These are phyloP conservation scores for Mayetiola destructor DNA, from an alignment of 2,888 invertebrate genomes.

Conservation along the genomic window DNA sequence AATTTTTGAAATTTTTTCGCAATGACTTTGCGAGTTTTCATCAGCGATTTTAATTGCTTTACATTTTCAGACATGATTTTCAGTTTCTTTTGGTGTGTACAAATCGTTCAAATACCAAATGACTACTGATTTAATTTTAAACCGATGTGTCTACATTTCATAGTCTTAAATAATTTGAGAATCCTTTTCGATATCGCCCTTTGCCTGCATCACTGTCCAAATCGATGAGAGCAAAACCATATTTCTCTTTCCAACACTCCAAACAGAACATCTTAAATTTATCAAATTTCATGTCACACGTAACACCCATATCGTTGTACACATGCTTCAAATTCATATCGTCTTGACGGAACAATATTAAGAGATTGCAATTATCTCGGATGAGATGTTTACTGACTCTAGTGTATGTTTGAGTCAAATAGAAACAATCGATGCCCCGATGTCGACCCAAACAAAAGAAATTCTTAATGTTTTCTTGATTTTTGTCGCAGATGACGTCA, in stretches of 20 bases:
- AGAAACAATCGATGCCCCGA: slow-evolving; percentile 25
- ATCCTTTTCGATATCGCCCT: slow-evolving; percentile 25
- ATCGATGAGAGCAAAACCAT: slow-evolving; percentile 24
- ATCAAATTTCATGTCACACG: slow-evolving; percentile 21
- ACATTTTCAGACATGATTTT: neutral
- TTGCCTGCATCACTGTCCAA: slow-evolving; percentile 23
- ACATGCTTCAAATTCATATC: slow-evolving; percentile 24
- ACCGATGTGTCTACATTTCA: neutral
- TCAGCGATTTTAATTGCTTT: neutral
- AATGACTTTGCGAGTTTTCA: neutral
- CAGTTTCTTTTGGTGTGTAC: too few relatives aligned
- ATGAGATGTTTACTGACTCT: slow-evolving; percentile 27
- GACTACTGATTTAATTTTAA: neutral
- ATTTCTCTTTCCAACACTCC: slow-evolving; percentile 24
- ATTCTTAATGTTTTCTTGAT: slow-evolving; percentile 21
- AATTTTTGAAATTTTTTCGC: neutral
- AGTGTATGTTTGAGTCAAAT: slow-evolving; percentile 25
- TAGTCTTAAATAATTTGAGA: slow-evolving; percentile 14
- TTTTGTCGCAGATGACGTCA: slow-evolving; percentile 26
- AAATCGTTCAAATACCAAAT: neutral
- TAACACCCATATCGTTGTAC: neutral
- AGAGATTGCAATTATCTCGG: slow-evolving; percentile 26
- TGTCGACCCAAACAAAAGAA: slow-evolving; percentile 25
- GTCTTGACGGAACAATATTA: slow-evolving; percentile 27
- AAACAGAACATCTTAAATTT: slow-evolving; percentile 25